Evolutionary conservation across 2,888 invertebrate genomes (phyloP), one percentile per base, ranked within the genome.

Genomic region (Listrodromus nycthemerus): DNA sequence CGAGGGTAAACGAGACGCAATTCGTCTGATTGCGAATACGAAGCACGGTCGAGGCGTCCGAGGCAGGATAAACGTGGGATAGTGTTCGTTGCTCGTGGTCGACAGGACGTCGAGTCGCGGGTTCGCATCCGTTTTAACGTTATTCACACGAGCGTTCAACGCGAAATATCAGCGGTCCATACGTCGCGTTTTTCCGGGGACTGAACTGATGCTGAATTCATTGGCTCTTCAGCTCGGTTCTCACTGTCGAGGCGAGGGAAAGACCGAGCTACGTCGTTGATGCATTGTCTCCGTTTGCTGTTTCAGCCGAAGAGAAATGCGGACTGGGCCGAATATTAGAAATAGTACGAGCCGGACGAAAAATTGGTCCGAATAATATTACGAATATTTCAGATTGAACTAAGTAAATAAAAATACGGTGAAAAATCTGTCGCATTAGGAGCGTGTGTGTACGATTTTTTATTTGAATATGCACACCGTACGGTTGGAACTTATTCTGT

Each of bases 31-130:
- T 75, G 74, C 55, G 48, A 82, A 58, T 33, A 45, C 21, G 30
- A 55, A 65, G 52, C 63, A 41, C 76, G 41, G 67, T 48, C 37
- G 69, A 21, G 69, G 55, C 33, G 83, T 65, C 55, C 50, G 73
- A 80, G 65, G 74, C 74, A 81, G 81, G 69, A 84, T 81, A 84
- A 81, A 81, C 84, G 84, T 84, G 84, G 84, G 84, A 84, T 70
- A 77, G 27, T 77, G 70, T 78, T 66, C 24, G 24, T 33, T 21
- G 65, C 30, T 70, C 70, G 30, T 70, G 13, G 73, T 55, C 67
- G 52, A 74, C 80, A 81, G 81, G 81, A 78, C 84, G 81, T 75
- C 30, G 78, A 71, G 81, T 61, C 61, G 74, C 66, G 73, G 66
- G 71, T 50, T 77, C 48, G 78, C 84, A 78, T 84, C 84, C 84